These are phyloP conservation scores for Falco berigora DNA, from an alignment of 2,797 vertebrate species.

Conservation along the genomic window DNA sequence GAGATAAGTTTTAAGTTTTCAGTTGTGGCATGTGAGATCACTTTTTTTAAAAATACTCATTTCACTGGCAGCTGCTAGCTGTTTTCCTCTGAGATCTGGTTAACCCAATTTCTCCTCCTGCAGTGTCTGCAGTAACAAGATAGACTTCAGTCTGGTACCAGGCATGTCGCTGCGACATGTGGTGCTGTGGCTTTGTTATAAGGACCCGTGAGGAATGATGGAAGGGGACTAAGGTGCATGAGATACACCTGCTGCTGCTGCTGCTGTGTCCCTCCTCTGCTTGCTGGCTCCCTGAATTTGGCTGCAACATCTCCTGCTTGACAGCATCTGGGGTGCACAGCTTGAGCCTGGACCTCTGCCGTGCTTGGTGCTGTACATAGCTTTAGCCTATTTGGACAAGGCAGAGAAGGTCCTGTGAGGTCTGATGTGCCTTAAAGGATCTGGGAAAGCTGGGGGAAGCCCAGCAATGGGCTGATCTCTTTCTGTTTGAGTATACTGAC, in stretches of 20 bases:
- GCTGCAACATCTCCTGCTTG: not conserved
- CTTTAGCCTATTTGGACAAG: not conserved
- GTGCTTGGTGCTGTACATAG: not conserved
- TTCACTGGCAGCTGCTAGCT: not conserved
- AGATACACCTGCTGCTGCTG: not conserved
- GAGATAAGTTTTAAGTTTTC: not conserved
- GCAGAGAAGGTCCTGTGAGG: not conserved
- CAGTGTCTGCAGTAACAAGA: not conserved
- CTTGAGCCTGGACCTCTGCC: not conserved
- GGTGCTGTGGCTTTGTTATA: not conserved
- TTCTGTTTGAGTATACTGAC: not conserved
- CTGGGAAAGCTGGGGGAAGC: not conserved
- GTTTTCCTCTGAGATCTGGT: not conserved
- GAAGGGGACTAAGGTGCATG: not conserved
- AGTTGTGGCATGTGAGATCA: not conserved
- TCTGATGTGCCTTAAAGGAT: rapidly evolving
- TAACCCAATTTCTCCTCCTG: not conserved
- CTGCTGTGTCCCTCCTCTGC: not conserved
- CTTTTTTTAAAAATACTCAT: not conserved
- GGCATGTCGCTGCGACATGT: not conserved
- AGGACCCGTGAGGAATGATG: not conserved
- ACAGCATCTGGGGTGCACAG: not conserved
- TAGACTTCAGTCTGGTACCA: not conserved
- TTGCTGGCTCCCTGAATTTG: not conserved
- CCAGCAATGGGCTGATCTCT: no score